Percentiles rank a stretch among this genome's conserved stretches.
phyloP scores from a whole-genome alignment of 1,140 invertebrate genomes.

The Phortica variegata region DNA sequence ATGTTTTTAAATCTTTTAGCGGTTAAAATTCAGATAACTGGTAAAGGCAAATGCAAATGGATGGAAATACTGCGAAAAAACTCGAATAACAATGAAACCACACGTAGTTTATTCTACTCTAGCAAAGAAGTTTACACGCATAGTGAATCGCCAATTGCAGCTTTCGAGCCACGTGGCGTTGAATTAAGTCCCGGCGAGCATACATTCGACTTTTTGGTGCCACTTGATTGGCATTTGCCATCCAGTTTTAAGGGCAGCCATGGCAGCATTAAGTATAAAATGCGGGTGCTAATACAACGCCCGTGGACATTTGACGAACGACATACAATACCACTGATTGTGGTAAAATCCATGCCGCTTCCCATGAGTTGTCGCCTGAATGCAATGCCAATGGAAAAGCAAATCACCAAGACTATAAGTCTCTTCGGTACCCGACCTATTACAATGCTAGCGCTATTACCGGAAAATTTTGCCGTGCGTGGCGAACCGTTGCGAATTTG shows the following conservation, averaged over 20 bases:
- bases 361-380: constrained; percentile 25
- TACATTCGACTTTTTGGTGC: constrained; percentile 42
- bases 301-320: constrained; percentile 53
- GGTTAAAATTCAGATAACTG: constrained; percentile 51
- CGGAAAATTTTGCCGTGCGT: constrained; percentile 41
- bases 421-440: constrained; percentile 50
- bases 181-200: constrained; percentile 43
- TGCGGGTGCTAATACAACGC: constrained; percentile 46
- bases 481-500: constrained; percentile 48
- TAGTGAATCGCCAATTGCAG: constrained; percentile 37
- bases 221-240: constrained; percentile 34
- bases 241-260: constrained; percentile 48
- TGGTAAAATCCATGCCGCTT: constrained; percentile 44
- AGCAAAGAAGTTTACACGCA: constrained; percentile 53
- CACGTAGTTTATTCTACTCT: constrained; percentile 46
- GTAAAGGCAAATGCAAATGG: constrained; percentile 55
- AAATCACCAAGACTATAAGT: constrained; percentile 52
- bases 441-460: constrained; percentile 41
- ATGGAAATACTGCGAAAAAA: constrained; percentile 50
- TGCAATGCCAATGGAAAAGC: constrained; percentile 42
- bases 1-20: constrained; percentile 20
- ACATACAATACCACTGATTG: constrained; percentile 43
- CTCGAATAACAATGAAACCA: constrained; percentile 42
- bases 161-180: constrained; percentile 44
- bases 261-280: constrained; percentile 53